These are phyloP conservation scores for Aphelocoma californica DNA, from an alignment of 2,797 vertebrate species.

Conservation along the genomic window DNA sequence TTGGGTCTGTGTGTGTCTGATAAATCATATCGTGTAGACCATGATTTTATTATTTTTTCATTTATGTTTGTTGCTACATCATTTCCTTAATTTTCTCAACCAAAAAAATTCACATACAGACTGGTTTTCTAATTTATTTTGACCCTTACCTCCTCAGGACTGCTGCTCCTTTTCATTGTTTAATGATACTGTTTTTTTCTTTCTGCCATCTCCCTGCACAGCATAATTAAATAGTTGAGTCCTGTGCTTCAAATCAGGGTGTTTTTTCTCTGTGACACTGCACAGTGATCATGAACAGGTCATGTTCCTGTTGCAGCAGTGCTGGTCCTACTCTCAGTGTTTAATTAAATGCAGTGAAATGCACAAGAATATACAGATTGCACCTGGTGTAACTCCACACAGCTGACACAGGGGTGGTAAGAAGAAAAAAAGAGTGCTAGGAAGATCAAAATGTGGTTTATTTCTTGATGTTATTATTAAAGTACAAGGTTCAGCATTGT, in stretches of 20 bases:
- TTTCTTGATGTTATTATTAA: background rate
- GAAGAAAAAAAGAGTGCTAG: background rate
- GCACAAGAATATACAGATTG: background rate
- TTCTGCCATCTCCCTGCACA: conserved; percentile 1
- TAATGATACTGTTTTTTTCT: background rate
- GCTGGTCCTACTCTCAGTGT: background rate
- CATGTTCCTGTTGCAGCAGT: background rate
- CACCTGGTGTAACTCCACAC: background rate
- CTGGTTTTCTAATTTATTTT: conserved; percentile 4
- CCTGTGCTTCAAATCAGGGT: background rate
- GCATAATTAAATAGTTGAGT: conserved; percentile 7
- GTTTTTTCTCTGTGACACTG: background rate
- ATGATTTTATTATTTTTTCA: conserved; percentile 41
- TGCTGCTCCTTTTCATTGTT: conserved; percentile 5
- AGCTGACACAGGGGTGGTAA: background rate
- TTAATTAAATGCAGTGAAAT: background rate
- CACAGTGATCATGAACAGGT: background rate
- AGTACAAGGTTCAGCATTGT: background rate
- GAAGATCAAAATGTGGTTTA: background rate
- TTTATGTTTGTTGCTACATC: conserved; percentile 1
- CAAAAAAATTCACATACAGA: background rate
- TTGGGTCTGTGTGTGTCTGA: background rate
- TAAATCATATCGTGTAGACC: background rate
- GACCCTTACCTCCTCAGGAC: background rate
- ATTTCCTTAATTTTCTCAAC: conserved; percentile 48